Base-by-base conservation (phyloP, 2,888 invertebrate species). In the Nezara viridula region DNA sequence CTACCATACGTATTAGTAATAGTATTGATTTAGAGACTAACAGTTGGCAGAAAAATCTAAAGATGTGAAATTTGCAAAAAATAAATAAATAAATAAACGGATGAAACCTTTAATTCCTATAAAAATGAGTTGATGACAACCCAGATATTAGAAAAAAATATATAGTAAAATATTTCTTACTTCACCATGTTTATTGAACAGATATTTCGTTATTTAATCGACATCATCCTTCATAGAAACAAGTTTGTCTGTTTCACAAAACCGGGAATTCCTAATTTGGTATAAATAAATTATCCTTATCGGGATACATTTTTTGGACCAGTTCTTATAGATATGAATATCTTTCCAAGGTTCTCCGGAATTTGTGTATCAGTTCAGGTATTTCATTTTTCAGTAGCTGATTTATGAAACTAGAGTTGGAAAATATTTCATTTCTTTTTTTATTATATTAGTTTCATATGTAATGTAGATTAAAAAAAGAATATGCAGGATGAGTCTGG, bases 231-330 rank as follows among this genome's bases (percentile, higher is more conserved):
- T 55, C 55, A 55, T 55, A 55, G 55, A 9, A 55, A 55, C 55
- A 55, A 55, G 55, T 55, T 55, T 55, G 6, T 55, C 55, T n/a
- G 7, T 55, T 55, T 55, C n/a, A 9, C 24, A n/a, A 55, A 55
- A 55, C 55, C n/a, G 55, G 55, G 55, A 55, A 55, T 55, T 55
- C 55, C 55, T 10, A 24, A 21, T 55, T n/a, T 55, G n/a, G 55
- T 55, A 55, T n/a, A n/a, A n/a, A 55, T 55, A 55, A 55, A 55
- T 55, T 55, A 55, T 55, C 55, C 19, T 7, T n/a, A 55, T 55
- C 24, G 55, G 55, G 55, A 55, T 55, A 55, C 55, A 55, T 55
- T 55, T 55, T 55, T 55, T n/a, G 55, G n/a, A 55, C 55, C 55
- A 55, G 55, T 55, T 55, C 55, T 55, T 24, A n/a, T 9, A 55